Conservation (phyloP, 2,113 vertebrate species). For the Vombatus ursinus region DNA sequence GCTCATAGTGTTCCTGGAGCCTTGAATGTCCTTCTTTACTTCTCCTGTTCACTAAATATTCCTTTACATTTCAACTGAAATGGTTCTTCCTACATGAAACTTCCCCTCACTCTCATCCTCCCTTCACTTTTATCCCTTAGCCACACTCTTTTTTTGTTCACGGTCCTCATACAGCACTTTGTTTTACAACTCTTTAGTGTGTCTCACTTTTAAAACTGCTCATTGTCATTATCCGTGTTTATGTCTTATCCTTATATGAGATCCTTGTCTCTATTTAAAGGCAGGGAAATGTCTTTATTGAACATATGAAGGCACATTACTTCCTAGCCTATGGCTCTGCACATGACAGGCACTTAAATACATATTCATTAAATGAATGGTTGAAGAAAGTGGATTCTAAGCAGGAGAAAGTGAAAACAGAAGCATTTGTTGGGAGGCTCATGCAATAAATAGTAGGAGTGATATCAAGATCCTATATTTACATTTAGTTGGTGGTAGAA, state of each 20-base stretch:
- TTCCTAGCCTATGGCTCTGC: not conserved
- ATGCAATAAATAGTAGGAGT: not conserved
- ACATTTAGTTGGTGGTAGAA: too few relatives aligned
- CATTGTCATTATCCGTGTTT: not conserved
- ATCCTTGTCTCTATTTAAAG: not conserved
- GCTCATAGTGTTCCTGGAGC: too few relatives aligned
- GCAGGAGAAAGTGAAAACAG: not conserved
- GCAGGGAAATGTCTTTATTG: not conserved
- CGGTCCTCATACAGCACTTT: not conserved
- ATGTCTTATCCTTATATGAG: not conserved
- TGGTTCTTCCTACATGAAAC: too few relatives aligned
- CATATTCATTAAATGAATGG: not conserved
- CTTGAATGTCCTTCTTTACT: too few relatives aligned
- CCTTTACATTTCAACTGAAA: too few relatives aligned
- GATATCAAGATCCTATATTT: not conserved
- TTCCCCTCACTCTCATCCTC: too few relatives aligned
- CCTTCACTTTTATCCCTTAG: not conserved
- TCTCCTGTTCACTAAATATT: too few relatives aligned
- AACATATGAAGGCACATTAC: not conserved
- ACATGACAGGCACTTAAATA: not conserved
- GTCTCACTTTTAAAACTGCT: not conserved
- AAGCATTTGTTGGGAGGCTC: not conserved
- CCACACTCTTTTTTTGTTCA: not conserved
- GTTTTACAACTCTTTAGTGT: too few relatives aligned
- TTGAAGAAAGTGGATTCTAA: not conserved